These are phyloP conservation scores for Apocheima hispidaria DNA, from an alignment of 2,888 invertebrate species.

Conservation along the genomic window DNA sequence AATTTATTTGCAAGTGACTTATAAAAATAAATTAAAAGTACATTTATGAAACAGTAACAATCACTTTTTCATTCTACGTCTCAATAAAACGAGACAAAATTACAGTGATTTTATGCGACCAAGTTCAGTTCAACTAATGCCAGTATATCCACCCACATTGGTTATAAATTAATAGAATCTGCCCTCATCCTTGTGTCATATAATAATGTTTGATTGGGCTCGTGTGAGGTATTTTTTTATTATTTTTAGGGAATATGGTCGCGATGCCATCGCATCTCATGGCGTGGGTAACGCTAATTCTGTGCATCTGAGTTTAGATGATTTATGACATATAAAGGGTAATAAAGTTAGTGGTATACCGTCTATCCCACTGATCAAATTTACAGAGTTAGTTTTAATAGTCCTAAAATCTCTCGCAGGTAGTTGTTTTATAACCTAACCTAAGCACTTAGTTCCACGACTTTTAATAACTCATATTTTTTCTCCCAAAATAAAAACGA, in stretches of 20 bases:
- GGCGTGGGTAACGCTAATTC: conserved; percentile 70
- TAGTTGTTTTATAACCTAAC: no score
- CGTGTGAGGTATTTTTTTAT: conserved; percentile 85
- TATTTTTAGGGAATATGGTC: conserved; percentile 72
- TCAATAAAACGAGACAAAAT: conserved; percentile 75
- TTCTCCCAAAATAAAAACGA: no score
- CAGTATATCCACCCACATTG: conserved; percentile 85
- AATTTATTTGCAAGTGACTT: not conserved
- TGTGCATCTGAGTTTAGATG: conserved; percentile 70
- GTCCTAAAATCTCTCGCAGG: no score
- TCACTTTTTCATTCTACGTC: conserved; percentile 56
- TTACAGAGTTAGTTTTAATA: no score
- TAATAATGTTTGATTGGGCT: conserved; percentile 80
- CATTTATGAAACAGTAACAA: conserved; percentile 43
- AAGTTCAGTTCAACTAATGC: conserved; percentile 70
- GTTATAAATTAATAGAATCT: conserved; percentile 85
- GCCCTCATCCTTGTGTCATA: conserved; percentile 80
- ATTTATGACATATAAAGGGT: conserved; percentile 62
- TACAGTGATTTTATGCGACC: conserved; percentile 72
- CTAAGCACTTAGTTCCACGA: no score
- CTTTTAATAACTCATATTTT: no score
- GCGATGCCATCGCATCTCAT: conserved; percentile 61
- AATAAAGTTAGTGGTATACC: not conserved
- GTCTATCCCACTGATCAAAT: no score
- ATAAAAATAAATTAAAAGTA: conserved; percentile 9